A percentile compares a stretch with the other conserved stretches of the same genome.
phyloP scores from a whole-genome alignment of 2,888 invertebrate species.

The Smittia aterrima region DNA sequence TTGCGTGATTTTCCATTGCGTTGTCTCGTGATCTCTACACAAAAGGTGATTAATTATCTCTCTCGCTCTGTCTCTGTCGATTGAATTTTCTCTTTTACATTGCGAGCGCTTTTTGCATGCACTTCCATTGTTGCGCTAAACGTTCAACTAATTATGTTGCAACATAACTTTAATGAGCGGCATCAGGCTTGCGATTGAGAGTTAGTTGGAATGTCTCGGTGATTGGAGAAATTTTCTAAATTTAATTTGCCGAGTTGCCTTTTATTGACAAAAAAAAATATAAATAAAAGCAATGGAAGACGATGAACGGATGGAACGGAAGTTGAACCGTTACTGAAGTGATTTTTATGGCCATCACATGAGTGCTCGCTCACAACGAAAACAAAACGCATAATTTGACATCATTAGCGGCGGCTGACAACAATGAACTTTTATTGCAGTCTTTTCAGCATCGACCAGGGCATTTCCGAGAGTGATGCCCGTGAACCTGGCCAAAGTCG shows the following conservation, averaged over 20 bases:
- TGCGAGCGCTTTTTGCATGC: not conserved
- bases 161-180: conserved; percentile 13
- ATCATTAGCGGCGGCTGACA: conserved; percentile 29
- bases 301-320: conserved; percentile 39
- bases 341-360: conserved; percentile 35
- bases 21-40: conserved; percentile 37
- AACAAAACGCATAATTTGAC: conserved; percentile 39
- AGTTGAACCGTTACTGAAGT: conserved; percentile 39
- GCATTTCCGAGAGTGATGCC: not conserved
- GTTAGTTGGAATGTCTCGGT: conserved; percentile 1
- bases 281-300: too few relatives aligned
- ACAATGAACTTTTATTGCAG: conserved; percentile 36
- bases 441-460: not conserved
- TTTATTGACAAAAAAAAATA: conserved; percentile 28
- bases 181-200: not conserved
- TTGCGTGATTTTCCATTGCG: conserved; percentile 30
- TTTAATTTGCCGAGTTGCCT: conserved; percentile 31
- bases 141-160: conserved; percentile 7
- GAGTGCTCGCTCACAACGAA: conserved; percentile 17
- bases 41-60: conserved; percentile 40
- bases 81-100: conserved; percentile 36
- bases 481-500: conserved; percentile 17
- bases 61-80: too few relatives aligned
- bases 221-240: conserved; percentile 20
- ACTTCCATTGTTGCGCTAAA: conserved; percentile 31